Conservation (phyloP, 2,797 vertebrate species). For the Moxostoma hubbsi region DNA sequence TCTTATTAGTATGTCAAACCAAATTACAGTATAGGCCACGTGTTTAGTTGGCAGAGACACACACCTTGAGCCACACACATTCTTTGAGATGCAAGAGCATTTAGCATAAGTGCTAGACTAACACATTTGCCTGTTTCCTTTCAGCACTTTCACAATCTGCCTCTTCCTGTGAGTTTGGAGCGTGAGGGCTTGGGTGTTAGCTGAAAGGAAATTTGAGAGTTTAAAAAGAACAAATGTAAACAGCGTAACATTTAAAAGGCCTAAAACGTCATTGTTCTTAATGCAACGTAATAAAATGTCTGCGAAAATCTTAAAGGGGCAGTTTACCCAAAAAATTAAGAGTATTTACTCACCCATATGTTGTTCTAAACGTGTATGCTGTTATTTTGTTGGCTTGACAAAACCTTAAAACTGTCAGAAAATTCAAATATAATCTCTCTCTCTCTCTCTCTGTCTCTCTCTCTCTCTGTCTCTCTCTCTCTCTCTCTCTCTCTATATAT, state of each 20-base stretch:
- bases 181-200: not conserved
- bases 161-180: slow-evolving; percentile 23
- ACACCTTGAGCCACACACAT: slow-evolving; percentile 8
- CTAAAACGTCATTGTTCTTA: not conserved
- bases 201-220: not conserved
- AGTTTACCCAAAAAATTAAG: not conserved
- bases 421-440: no score
- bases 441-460: no score
- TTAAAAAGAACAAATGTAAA: not conserved
- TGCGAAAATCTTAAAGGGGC: no score
- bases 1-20: no score
- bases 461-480: no score
- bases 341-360: no score
- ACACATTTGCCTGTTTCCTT: slow-evolving; percentile 21
- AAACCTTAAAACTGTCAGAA: no score
- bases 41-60: not conserved
- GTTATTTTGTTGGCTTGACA: no score
- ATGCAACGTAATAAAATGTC: no score
- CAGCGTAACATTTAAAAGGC: not conserved
- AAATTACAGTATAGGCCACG: not conserved
- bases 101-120: slow-evolving; percentile 2
- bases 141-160: slow-evolving; percentile 9
- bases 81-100: slow-evolving; percentile 12
- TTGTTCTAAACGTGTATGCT: no score
- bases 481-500: no score